These are phyloP conservation scores for Bombus pyrosoma DNA, from an alignment of 1,140 invertebrate genomes.

Conservation along the genomic window DNA sequence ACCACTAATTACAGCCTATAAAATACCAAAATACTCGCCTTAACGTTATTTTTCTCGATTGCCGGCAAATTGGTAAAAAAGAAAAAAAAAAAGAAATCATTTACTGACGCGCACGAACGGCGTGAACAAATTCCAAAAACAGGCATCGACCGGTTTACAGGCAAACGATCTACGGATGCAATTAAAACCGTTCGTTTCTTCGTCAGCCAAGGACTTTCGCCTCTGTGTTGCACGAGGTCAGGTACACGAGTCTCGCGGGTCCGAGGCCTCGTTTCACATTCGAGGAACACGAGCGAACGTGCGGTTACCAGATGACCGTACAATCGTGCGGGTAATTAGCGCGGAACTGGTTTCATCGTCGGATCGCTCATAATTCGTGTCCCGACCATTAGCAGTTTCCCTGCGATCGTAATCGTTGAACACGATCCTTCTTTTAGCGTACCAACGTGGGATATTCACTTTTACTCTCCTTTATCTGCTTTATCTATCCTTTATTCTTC, in stretches of 20 bases:
- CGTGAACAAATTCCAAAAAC: neutral
- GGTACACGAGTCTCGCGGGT: slow-evolving; percentile 23
- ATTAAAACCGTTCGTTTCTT: slow-evolving; percentile 25
- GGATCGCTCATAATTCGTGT: slow-evolving; percentile 42
- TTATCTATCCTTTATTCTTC: too few relatives aligned
- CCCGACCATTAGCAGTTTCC: slow-evolving; percentile 12
- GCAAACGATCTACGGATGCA: neutral
- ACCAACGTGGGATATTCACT: neutral
- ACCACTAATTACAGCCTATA: neutral
- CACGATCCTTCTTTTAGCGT: neutral
- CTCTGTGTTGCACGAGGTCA: slow-evolving; percentile 50
- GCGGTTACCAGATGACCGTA: slow-evolving; percentile 47
- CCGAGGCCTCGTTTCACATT: slow-evolving; percentile 48
- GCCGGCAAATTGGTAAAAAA: neutral
- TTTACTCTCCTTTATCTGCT: neutral
- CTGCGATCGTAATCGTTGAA: slow-evolving; percentile 35
- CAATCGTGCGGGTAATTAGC: slow-evolving; percentile 69
- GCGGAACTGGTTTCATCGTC: slow-evolving; percentile 66
- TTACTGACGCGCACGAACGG: neutral
- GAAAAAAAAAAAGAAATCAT: neutral
- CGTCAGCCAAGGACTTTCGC: slow-evolving; percentile 46
- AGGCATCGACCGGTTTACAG: neutral
- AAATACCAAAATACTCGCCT: neutral
- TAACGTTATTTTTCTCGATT: neutral
- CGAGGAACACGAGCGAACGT: slow-evolving; percentile 29